These are phyloP conservation scores for Magallana nippona DNA, from an alignment of 2,888 invertebrate species.

Conservation along the genomic window DNA sequence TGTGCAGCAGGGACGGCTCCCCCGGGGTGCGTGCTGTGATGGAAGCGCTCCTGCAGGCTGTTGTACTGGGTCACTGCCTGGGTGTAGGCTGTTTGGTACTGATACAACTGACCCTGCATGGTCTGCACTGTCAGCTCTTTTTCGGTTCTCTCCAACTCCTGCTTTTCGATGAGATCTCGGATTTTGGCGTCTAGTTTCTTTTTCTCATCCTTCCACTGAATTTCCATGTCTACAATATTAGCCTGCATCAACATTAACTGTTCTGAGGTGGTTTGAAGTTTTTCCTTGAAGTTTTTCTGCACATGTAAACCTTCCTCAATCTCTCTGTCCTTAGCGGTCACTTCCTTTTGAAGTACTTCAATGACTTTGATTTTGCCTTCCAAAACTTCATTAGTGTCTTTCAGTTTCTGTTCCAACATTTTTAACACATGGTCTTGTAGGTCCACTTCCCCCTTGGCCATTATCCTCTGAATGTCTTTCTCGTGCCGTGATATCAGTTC, in stretches of 20 bases:
- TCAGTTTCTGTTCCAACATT: constrained; percentile 75
- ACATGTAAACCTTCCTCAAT: constrained; percentile 79
- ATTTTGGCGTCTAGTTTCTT: constrained; percentile 80
- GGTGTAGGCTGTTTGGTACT: constrained; percentile 72
- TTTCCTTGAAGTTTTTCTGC: constrained; percentile 85
- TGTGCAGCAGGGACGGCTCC: constrained; percentile 48
- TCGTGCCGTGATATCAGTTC: constrained; percentile 73
- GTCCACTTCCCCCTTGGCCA: constrained; percentile 72
- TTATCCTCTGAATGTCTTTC: constrained; percentile 71
- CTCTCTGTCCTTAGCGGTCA: constrained; percentile 70
- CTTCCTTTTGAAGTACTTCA: constrained; percentile 72
- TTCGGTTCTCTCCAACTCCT: constrained; percentile 71
- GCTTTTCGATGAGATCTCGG: constrained; percentile 78
- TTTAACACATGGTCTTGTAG: constrained; percentile 72
- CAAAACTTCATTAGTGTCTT: constrained; percentile 74
- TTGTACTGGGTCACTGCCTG: constrained; percentile 73
- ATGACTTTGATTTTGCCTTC: constrained; percentile 76
- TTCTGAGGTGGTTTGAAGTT: constrained; percentile 89
- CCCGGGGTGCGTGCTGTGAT: constrained; percentile 68
- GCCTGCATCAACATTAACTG: constrained; percentile 91
- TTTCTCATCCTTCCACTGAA: constrained; percentile 86
- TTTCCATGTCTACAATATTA: constrained; percentile 87
- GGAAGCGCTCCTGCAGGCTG: constrained; percentile 72
- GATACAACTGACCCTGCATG: constrained; percentile 65
- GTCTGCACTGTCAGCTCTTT: constrained; percentile 81